phyloP scores from a whole-genome alignment of 1,140 invertebrate species.

The Trichonephila inaurata region DNA sequence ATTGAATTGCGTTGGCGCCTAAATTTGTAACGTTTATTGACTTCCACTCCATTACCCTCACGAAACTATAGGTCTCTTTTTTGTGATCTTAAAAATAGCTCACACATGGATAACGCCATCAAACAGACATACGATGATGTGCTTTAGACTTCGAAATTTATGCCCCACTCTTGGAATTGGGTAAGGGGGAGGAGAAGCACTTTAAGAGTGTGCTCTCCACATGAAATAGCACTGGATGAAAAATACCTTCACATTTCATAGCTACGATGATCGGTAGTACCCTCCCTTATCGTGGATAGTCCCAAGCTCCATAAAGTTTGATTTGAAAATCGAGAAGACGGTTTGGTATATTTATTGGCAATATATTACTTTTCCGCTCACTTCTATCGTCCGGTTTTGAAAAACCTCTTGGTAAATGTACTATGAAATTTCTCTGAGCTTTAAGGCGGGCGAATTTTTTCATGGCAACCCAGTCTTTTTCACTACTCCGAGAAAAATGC shows the following conservation, averaged over 20 bases:
- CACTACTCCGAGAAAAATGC: background rate
- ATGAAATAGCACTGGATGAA: constrained; percentile 39
- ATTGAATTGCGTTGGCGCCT: background rate
- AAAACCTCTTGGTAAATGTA: constrained; percentile 32
- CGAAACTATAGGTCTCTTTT: background rate
- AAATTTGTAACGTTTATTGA: constrained; percentile 5
- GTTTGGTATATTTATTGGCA: constrained; percentile 56
- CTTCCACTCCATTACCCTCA: background rate
- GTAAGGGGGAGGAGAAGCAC: background rate
- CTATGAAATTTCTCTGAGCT: constrained; percentile 22
- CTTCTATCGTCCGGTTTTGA: background rate
- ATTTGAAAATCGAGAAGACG: constrained; percentile 54
- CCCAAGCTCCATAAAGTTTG: constrained; percentile 42
- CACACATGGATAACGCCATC: constrained; percentile 17
- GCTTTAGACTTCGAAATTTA: constrained; percentile 16
- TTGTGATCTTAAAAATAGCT: constrained; percentile 5
- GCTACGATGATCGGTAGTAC: constrained; percentile 43
- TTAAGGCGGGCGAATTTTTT: constrained; percentile 3
- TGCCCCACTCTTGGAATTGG: background rate
- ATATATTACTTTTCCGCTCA: constrained; percentile 49
- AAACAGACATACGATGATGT: constrained; percentile 19
- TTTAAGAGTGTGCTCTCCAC: constrained; percentile 28
- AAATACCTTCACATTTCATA: constrained; percentile 52
- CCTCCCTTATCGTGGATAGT: constrained; percentile 26
- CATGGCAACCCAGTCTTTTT: background rate